Evolutionary conservation across 2,113 vertebrate species (phyloP), one percentile per base, ranked within the genome.

Genomic region (Hystrix cristata): DNA sequence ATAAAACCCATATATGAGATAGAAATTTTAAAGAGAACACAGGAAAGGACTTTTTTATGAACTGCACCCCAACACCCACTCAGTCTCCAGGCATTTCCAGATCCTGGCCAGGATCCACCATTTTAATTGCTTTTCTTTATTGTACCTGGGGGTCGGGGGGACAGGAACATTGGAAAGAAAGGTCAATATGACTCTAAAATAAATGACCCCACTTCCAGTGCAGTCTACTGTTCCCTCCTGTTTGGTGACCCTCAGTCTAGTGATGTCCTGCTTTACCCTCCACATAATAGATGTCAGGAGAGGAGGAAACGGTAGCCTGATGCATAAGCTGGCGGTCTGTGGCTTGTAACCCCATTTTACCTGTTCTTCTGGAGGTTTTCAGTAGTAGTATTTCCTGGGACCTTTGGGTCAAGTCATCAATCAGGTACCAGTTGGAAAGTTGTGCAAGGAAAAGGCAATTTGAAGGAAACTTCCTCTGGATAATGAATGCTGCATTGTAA

Each of bases 401-500:
- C 38, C 64, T 31, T 10, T 65, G 64, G 64, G 64, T 29, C 64
- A 65, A 65, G 64, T 65, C 31, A 29, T 65, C 3, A 64, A 29
- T 29, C 64, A 65, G 27, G 5, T 5, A 31, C 64, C 64, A 65
- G 27, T 81, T 82, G 87, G 65, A 83, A 82, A 34, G 82, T 78
- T 55, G 78, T 48, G 29, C 29, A 65, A 83, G 46, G 80, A 62
- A 87, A 86, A 78, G 12, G 59, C 8, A 89, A 76, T 78, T 78
- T 71, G 27, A 84, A 90, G 51, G 43, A 82, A 90, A 86, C 13
- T 69, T 65, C 81, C 31, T 81, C 34, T 90, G 74, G 31, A 72
- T 72, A 87, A 82, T 83, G 69, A 93, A 72, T 78, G 16, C 64
- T 93, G 67, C 19, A 29, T 64, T 62, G 13, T 46, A 65, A 96